phyloP scores from a whole-genome alignment of 2,888 invertebrate genomes.

The Phasia obesa region DNA sequence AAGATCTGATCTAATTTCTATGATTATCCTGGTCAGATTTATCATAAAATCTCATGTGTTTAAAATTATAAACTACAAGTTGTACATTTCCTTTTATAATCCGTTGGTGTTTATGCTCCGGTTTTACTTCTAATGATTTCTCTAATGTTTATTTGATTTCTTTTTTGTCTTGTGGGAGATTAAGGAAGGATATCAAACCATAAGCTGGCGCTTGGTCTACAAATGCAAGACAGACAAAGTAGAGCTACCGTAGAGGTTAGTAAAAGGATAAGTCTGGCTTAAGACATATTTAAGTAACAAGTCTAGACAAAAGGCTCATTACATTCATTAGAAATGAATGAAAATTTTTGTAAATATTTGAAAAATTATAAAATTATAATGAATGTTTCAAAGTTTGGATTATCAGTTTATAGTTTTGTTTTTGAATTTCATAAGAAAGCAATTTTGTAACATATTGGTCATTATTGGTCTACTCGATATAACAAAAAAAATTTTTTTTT shows the following conservation, averaged over 20 bases:
- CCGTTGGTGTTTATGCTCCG: conserved; percentile 45
- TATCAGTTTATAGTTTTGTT: too few species aligned
- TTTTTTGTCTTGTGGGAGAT: conserved; percentile 43
- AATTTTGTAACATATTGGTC: too few species aligned
- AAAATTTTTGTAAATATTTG: background rate
- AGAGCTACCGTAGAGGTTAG: conserved; percentile 4
- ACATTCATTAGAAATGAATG: background rate
- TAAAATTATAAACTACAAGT: background rate
- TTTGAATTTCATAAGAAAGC: too few species aligned
- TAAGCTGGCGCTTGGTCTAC: conserved; percentile 53
- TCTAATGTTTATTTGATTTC: conserved; percentile 47
- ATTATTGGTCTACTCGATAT: too few species aligned
- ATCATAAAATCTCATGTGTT: background rate
- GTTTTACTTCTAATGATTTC: background rate
- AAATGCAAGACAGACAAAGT: background rate
- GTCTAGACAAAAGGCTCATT: conserved; percentile 70
- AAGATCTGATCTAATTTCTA: background rate
- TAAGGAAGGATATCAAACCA: conserved; percentile 11
- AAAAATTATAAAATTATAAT: too few species aligned
- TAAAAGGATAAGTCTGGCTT: conserved; percentile 70
- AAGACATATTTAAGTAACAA: conserved; percentile 66
- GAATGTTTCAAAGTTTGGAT: too few species aligned
- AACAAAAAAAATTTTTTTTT: too few species aligned
- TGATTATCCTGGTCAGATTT: background rate
- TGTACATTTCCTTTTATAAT: background rate